Evolutionary conservation across 2,797 vertebrate species (phyloP).

Genomic region (Tarsius wallacei): DNA sequence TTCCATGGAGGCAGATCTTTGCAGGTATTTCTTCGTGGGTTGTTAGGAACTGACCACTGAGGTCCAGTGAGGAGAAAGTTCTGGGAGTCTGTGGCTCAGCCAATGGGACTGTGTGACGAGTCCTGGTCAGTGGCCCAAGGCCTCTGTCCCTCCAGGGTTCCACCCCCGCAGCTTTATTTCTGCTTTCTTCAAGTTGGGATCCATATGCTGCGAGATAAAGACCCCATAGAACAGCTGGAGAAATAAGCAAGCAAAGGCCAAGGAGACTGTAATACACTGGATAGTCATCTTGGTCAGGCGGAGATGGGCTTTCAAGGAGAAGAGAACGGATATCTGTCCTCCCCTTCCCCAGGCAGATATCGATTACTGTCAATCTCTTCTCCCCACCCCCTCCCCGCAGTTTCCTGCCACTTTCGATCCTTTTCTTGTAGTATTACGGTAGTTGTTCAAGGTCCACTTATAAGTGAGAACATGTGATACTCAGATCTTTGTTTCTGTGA

Average conservation of each 20-base stretch:
- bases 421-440: no score
- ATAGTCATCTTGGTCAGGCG: not conserved
- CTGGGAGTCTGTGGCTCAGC: not conserved
- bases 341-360: no score
- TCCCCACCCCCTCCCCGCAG: no score
- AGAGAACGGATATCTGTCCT: not conserved
- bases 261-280: not conserved
- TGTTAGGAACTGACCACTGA: not conserved
- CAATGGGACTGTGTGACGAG: not conserved
- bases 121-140: not conserved
- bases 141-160: not conserved
- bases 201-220: not conserved
- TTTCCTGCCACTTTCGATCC: no score
- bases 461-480: no score
- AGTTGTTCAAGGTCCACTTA: no score
- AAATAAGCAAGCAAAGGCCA: not conserved
- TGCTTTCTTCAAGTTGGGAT: not conserved
- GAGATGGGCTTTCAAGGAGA: not conserved
- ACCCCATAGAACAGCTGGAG: not conserved
- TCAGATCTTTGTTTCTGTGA: no score
- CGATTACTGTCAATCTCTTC: no score
- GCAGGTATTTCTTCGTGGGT: not conserved
- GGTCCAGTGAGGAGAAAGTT: not conserved
- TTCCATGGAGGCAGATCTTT: not conserved
- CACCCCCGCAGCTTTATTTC: not conserved